Base-by-base conservation (phyloP, 2,797 vertebrate species). In the Trematomus bernacchii region DNA sequence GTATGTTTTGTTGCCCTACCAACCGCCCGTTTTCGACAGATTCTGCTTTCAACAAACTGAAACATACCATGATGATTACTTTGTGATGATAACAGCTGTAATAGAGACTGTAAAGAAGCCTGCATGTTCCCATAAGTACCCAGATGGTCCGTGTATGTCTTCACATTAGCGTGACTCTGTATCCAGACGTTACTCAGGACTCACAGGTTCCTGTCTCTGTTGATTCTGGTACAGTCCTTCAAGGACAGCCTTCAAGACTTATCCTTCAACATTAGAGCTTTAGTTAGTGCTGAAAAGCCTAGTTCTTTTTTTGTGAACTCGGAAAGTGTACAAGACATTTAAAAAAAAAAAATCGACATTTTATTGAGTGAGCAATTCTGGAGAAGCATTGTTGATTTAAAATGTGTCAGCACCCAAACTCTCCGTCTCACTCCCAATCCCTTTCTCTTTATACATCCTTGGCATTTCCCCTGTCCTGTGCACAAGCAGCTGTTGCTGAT, bases 61-160 rank as follows among this genome's bases (percentile, higher is more conserved):
- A n/a, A 73, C 54, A 10, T 1, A 23, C 10, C 11, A 13, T 50
- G 44, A 13, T 46, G 44, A 80, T 23, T 15, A 10, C 33, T 55
- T 8, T 9, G 50, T 18, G 42, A 46, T 66, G 30, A 69, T 60
- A 63, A 69, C 67, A 43, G 51, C 62, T 66, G 47, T 16, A 21
- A 53, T 48, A 69, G 13, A 40, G 8, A 63, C 59, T 15, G 44
- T 51, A 30, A 50, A 65, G 21, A 57, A 11, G 40, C 46, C 62
- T 50, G 2, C 14, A 12, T 19, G 46, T 77, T 67, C 44, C 69
- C 21, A 37, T 3, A 33, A 72, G 50, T 10, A 57, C 50, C 44
- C 76, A 68, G 61, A 61, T 61, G 53, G 48, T 61, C 47, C 5
- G 2, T 46, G 74, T 42, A 54, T 59, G 51, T 85, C 61, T 58